These are phyloP conservation scores for Tolmerus cingulatus DNA, from an alignment of 2,888 invertebrate species.

Conservation along the genomic window DNA sequence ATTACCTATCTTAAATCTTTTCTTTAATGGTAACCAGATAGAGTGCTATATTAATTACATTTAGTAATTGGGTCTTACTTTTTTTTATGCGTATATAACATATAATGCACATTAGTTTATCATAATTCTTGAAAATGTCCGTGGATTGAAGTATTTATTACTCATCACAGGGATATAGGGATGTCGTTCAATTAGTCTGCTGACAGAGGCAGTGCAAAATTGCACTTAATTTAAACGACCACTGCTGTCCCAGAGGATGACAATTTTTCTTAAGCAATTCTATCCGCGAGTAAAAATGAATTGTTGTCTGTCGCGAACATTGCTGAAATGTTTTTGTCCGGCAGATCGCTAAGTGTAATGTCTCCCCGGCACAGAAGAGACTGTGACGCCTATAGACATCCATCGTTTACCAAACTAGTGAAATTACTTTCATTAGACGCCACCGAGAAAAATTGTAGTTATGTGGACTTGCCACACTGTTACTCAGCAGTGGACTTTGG, in stretches of 20 bases:
- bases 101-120: background rate
- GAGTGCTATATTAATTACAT: too few species aligned
- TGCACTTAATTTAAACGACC: background rate
- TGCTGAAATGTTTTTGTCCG: background rate
- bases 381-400: background rate
- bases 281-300: background rate
- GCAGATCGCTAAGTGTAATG: background rate
- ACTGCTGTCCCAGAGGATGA: background rate
- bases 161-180: background rate
- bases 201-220: background rate
- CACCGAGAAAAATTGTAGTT: background rate
- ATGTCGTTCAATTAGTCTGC: background rate
- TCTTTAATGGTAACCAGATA: too few species aligned
- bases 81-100: too few species aligned
- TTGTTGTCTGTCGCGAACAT: background rate
- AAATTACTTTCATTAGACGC: constrained; percentile 27
- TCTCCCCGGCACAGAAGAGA: background rate
- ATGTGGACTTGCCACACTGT: background rate
- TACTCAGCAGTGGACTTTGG: background rate
- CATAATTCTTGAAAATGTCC: background rate
- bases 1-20: too few species aligned
- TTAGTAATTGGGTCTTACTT: too few species aligned
- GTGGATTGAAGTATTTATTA: background rate
- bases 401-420: constrained; percentile 3
- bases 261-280: constrained; percentile 4